These are phyloP conservation scores for Erebia epiphron DNA, from an alignment of 2,888 invertebrate genomes.

Conservation along the genomic window DNA sequence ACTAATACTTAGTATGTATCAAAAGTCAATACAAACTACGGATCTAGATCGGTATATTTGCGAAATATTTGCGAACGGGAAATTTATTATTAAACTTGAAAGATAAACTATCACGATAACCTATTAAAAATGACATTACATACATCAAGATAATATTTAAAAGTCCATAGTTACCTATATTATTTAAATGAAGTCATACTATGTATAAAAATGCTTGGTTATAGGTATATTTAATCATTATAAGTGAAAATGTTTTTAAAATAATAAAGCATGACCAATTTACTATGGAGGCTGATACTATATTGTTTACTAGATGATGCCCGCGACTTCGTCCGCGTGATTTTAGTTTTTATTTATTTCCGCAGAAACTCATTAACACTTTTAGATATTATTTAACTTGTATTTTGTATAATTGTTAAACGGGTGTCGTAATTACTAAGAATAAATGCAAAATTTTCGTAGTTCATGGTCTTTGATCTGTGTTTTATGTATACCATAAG, in stretches of 20 bases:
- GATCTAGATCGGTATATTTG: background rate
- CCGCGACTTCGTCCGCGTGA: no score
- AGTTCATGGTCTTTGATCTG: no score
- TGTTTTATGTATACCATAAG: background rate
- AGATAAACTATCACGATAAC: constrained; percentile 12
- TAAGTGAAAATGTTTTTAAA: no score
- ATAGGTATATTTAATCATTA: no score
- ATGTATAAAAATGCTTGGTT: background rate
- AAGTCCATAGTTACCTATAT: background rate
- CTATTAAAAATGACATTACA: background rate
- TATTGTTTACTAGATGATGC: background rate
- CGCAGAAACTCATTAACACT: no score
- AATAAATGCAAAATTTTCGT: no score
- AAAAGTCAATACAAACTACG: background rate
- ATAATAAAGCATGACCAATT: no score
- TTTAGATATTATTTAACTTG: no score
- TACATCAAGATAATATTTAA: background rate
- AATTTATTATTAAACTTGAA: constrained; percentile 11
- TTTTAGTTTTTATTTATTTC: background rate
- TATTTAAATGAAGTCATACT: background rate
- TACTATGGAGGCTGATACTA: no score
- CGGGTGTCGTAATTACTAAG: no score
- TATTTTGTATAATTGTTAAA: no score
- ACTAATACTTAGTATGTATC: background rate
- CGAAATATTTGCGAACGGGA: constrained; percentile 4